Conservation (phyloP, 2,797 vertebrate species). For the Fratercula arctica region DNA sequence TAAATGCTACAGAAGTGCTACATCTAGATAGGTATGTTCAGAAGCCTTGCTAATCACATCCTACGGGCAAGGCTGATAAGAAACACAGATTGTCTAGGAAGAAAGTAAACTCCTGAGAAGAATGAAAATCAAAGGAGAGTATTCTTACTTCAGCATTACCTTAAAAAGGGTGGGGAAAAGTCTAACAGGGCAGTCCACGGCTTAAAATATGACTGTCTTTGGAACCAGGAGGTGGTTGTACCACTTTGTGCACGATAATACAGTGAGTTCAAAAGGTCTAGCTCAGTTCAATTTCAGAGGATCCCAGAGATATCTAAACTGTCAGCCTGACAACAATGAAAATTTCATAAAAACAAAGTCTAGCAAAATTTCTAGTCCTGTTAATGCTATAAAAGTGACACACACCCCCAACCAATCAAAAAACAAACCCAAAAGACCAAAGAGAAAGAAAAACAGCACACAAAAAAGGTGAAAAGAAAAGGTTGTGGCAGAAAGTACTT, state of each 20-base stretch:
- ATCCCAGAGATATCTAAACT: background rate
- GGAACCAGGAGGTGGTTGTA: background rate
- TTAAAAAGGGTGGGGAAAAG: background rate
- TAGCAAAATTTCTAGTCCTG: background rate
- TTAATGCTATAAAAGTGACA: background rate
- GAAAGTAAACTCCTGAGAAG: background rate
- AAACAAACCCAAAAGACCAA: background rate
- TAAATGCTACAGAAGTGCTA: constrained; percentile 51
- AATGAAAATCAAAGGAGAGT: background rate
- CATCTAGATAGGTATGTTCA: constrained; percentile 26
- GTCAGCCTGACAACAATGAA: background rate
- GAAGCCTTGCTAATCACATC: constrained; percentile 2
- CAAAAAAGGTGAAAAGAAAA: background rate
- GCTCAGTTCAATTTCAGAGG: background rate
- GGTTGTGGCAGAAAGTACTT: background rate
- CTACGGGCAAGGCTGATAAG: background rate
- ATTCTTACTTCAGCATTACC: background rate
- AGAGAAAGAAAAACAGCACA: background rate
- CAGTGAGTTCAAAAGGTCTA: background rate
- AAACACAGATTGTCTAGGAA: background rate
- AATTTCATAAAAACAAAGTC: background rate
- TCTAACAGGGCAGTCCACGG: background rate
- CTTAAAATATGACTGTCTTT: background rate
- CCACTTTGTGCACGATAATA: background rate
- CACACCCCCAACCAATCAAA: background rate